A percentile compares a stretch with the other conserved stretches of the same genome.
These are phyloP conservation scores for Atherix ibis DNA, from an alignment of 2,888 invertebrate species.

Conservation along the genomic window DNA sequence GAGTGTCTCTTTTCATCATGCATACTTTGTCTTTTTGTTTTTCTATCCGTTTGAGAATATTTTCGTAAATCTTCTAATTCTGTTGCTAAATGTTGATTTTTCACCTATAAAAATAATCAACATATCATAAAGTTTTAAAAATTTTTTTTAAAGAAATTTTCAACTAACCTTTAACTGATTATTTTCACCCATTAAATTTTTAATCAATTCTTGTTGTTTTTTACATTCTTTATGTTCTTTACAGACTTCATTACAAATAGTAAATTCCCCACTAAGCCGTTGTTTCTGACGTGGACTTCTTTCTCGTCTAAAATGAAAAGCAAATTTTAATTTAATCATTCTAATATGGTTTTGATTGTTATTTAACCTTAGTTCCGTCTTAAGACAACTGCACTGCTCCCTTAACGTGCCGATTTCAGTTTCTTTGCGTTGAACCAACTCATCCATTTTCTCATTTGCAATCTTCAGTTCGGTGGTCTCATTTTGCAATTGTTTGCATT, in stretches of 20 bases:
- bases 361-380: too few relatives aligned
- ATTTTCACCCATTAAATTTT: constrained; percentile 16
- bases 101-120: constrained; percentile 1
- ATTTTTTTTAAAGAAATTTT: not conserved
- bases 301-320: too few relatives aligned
- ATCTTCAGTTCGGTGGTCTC: constrained; percentile 2
- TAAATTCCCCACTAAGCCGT: too few relatives aligned
- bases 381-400: too few relatives aligned
- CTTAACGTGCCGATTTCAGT: too few relatives aligned
- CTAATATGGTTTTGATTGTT: too few relatives aligned
- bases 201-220: constrained; percentile 14
- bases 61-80: constrained; percentile 5
- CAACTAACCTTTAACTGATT: constrained; percentile 16
- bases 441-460: too few relatives aligned
- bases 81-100: constrained; percentile 4
- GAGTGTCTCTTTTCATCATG: constrained; percentile 26
- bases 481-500: constrained; percentile 8
- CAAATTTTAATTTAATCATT: too few relatives aligned
- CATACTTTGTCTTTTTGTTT: constrained; percentile 21
- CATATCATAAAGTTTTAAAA: not conserved
- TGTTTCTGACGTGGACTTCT: too few relatives aligned
- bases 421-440: too few relatives aligned
- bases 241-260: too few relatives aligned
- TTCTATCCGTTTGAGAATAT: constrained; percentile 16
- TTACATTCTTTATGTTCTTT: not conserved